Evolutionary conservation across 2,888 invertebrate genomes (phyloP).

Genomic region (Drosophila macrospina): DNA sequence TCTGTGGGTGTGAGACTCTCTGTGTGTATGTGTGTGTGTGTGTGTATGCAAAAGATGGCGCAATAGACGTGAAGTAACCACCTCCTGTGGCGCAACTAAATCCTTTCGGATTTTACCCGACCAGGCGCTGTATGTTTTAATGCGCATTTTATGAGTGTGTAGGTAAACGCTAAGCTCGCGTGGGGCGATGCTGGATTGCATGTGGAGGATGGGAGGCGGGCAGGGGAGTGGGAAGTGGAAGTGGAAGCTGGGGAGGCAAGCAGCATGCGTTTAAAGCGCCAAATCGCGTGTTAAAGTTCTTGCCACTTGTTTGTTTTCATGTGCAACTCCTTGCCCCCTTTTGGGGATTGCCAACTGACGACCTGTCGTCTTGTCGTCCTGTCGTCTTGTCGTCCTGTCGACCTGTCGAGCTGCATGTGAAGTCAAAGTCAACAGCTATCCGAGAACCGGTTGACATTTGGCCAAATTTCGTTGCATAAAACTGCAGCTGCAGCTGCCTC

Average conservation of each 20-base stretch:
- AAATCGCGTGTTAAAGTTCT: slow-evolving; percentile 70
- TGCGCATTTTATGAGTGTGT: slow-evolving; percentile 80
- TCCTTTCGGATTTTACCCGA: slow-evolving; percentile 76
- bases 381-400: background rate
- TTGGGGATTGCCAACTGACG: slow-evolving; percentile 45
- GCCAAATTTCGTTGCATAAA: slow-evolving; percentile 71
- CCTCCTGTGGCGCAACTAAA: slow-evolving; percentile 80
- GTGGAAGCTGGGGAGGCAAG: background rate
- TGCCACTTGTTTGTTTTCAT: slow-evolving; percentile 49
- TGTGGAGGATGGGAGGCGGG: slow-evolving; percentile 7
- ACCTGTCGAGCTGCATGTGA: slow-evolving; percentile 41
- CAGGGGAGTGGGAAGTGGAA: background rate
- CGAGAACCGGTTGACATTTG: slow-evolving; percentile 64
- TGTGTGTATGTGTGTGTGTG: slow-evolving; percentile 25
- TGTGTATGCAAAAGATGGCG: slow-evolving; percentile 77
- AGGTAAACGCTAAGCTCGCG: slow-evolving; percentile 56
- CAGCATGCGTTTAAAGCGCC: slow-evolving; percentile 66
- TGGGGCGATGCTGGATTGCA: slow-evolving; percentile 20
- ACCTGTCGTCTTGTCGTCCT: background rate
- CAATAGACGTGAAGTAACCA: slow-evolving; percentile 77
- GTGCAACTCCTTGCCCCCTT: background rate
- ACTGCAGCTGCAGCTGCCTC: slow-evolving; percentile 41
- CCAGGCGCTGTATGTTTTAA: slow-evolving; percentile 73
- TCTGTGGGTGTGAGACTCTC: slow-evolving; percentile 22
- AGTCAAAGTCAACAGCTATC: slow-evolving; percentile 44